phyloP scores from a whole-genome alignment of 2,888 invertebrate species.

The Nephrotoma appendiculata region DNA sequence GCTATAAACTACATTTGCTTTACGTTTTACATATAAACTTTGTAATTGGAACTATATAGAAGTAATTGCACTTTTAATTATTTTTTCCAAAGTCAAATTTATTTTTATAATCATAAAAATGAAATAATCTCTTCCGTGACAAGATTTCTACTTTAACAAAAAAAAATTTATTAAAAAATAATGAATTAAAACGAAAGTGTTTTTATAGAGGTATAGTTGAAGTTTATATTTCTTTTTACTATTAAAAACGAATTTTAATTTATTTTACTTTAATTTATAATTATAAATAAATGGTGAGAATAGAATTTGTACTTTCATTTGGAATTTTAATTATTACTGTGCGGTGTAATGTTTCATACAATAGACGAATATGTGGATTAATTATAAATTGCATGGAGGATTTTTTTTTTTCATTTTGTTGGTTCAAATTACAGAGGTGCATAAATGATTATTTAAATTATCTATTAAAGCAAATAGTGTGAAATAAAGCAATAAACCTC shows the following conservation, averaged over 20 bases:
- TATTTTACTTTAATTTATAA: neutral
- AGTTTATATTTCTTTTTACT: neutral
- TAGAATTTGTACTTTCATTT: neutral
- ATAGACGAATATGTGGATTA: neutral
- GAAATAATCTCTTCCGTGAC: neutral
- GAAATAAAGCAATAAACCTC: no score
- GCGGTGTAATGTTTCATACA: neutral
- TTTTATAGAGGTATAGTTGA: neutral
- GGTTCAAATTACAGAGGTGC: neutral
- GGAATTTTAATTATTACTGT: neutral
- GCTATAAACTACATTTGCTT: neutral
- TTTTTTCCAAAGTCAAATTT: neutral
- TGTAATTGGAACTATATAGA: neutral
- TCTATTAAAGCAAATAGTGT: no score
- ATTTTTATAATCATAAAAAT: neutral
- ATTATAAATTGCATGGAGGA: neutral
- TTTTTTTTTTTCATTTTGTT: neutral
- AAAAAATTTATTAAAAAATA: neutral
- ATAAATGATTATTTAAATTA: no score
- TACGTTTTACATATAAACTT: neutral
- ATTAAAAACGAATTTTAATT: neutral
- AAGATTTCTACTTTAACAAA: neutral
- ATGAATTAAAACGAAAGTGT: neutral
- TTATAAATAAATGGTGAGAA: neutral
- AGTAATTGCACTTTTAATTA: neutral